A percentile compares a stretch with the other conserved stretches of the same genome.
Conservation (phyloP, 2,797 vertebrate species). For the Alca torda region DNA sequence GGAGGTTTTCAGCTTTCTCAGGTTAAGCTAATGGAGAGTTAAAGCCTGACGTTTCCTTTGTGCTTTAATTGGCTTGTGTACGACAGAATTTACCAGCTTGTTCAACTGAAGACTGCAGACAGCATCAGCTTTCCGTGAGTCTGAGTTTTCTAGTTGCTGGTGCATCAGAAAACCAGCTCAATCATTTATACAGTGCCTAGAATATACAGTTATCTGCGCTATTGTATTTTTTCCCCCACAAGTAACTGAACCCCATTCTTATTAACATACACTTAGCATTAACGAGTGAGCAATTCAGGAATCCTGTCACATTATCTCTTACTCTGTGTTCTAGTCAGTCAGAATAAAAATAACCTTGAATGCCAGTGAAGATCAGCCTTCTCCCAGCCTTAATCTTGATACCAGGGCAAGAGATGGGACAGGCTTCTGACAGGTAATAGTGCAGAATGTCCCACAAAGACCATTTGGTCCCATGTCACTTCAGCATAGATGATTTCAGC, state of each 20-base stretch:
- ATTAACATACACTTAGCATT: background rate
- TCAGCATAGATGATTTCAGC: background rate
- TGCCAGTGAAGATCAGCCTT: background rate
- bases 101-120: background rate
- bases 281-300: background rate
- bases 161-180: background rate
- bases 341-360: slow-evolving; percentile 12
- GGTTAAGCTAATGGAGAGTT: background rate
- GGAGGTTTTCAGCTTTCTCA: background rate
- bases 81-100: background rate
- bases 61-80: background rate
- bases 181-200: background rate
- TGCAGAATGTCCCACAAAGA: background rate
- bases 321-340: background rate
- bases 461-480: background rate
- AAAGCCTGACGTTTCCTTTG: background rate
- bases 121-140: background rate
- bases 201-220: background rate
- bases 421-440: background rate
- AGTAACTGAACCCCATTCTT: background rate
- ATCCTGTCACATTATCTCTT: background rate
- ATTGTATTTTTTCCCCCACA: background rate
- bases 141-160: background rate
- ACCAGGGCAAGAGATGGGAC: background rate
- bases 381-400: background rate